Evolutionary conservation across 2,797 vertebrate genomes (phyloP).

Genomic region (Decapterus maruadsi): DNA sequence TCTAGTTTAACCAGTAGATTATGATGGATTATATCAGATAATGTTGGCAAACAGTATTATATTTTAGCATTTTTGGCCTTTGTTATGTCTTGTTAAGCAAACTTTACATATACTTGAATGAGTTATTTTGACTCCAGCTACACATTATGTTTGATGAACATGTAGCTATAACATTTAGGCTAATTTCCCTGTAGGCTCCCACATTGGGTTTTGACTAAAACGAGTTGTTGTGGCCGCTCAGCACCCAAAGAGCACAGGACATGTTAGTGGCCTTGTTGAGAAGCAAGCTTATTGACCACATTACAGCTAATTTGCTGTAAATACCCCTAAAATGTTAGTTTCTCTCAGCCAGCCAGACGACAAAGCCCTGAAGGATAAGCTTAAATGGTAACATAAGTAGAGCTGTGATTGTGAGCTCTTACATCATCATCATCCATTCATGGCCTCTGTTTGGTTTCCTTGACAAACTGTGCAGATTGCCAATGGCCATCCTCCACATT

Average conservation of each 20-base stretch:
- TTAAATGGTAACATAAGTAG: slow-evolving; percentile 43
- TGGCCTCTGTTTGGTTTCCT: slow-evolving; percentile 17
- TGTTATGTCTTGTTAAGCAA: not conserved
- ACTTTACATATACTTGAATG: not conserved
- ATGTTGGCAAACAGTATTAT: not conserved
- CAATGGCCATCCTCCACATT: not conserved
- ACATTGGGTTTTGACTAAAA: not conserved
- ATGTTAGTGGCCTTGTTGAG: not conserved
- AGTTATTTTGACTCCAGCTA: not conserved
- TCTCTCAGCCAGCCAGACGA: slow-evolving; percentile 50
- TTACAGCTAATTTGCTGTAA: slow-evolving; percentile 19
- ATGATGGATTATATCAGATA: not conserved
- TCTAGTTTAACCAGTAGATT: not conserved
- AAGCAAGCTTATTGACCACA: not conserved
- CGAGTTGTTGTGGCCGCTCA: not conserved
- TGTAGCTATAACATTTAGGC: not conserved
- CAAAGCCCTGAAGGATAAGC: slow-evolving; percentile 60
- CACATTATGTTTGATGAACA: not conserved
- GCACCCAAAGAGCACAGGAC: not conserved
- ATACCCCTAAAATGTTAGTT: slow-evolving; percentile 18
- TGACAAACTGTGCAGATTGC: slow-evolving; percentile 25
- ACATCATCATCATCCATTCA: slow-evolving; percentile 46
- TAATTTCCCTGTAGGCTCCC: not conserved
- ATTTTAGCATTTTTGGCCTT: not conserved
- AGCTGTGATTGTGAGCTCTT: slow-evolving; percentile 42